Conservation (phyloP, 2,888 invertebrate genomes). For the Dorcus parallelipipedus region DNA sequence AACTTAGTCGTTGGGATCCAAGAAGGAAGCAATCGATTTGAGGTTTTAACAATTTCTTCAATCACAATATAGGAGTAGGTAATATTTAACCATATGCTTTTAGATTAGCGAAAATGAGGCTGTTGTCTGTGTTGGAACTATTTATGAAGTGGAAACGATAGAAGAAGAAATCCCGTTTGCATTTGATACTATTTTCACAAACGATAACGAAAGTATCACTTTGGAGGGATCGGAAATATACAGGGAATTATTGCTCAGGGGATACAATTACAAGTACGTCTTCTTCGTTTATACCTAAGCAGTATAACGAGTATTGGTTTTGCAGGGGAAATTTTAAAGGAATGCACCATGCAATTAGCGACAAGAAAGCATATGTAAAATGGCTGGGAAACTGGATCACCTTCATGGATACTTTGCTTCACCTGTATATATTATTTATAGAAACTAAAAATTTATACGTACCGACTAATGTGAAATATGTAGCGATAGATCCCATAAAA, state of each 20-base stretch:
- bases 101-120: constrained; percentile 65
- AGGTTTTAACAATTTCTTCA: constrained; percentile 33
- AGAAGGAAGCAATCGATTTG: constrained; percentile 33
- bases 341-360: too few species aligned
- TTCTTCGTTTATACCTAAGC: too few species aligned
- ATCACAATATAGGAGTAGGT: background rate
- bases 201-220: too few species aligned
- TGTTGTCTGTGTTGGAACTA: constrained; percentile 64
- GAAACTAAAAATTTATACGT: constrained; percentile 67
- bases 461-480: constrained; percentile 51
- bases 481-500: constrained; percentile 18
- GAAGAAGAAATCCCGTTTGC: background rate
- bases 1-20: constrained; percentile 34
- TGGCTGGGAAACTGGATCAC: too few species aligned
- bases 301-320: too few species aligned
- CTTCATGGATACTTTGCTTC: constrained; percentile 81
- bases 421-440: constrained; percentile 67
- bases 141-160: constrained; percentile 49
- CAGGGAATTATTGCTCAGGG: too few species aligned
- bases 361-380: too few species aligned
- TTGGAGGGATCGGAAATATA: too few species aligned
- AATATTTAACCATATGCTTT: background rate
- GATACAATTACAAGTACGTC: too few species aligned
- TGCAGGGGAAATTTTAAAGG: too few species aligned
- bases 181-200: background rate